Percentiles rank a stretch among this genome's conserved stretches.
These are phyloP conservation scores for Prochilodus magdalenae DNA, from an alignment of 2,113 vertebrate species.

Conservation along the genomic window DNA sequence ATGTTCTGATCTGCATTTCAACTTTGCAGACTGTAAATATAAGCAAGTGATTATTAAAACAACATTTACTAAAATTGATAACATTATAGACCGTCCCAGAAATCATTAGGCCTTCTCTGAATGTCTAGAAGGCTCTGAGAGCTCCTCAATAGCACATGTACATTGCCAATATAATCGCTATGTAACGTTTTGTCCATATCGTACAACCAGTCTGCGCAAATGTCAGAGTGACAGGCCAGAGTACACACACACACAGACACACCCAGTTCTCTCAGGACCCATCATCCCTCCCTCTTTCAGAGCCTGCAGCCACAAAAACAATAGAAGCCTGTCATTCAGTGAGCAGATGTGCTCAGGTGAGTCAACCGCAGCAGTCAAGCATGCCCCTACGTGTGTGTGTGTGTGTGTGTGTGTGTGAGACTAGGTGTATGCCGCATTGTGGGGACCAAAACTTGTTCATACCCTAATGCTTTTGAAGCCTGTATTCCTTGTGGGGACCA, in stretches of 20 bases:
- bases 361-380: constrained; percentile 21
- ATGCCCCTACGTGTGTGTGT: constrained; percentile 27
- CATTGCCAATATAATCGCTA: neutral
- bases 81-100: too few relatives aligned
- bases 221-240: constrained; percentile 1
- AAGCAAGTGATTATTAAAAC: too few relatives aligned
- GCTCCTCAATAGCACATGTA: too few relatives aligned
- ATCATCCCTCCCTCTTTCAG: neutral
- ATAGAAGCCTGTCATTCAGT: constrained; percentile 33
- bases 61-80: too few relatives aligned
- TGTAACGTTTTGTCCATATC: neutral
- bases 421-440: too few relatives aligned
- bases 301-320: constrained; percentile 23
- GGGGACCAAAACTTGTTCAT: too few relatives aligned
- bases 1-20: too few relatives aligned
- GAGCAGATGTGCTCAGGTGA: neutral
- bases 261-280: neutral
- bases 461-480: too few relatives aligned
- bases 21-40: too few relatives aligned
- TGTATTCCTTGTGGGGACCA: too few relatives aligned
- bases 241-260: neutral
- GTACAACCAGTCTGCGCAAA: neutral
- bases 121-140: too few relatives aligned
- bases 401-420: neutral
- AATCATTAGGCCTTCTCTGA: too few relatives aligned